Evolutionary conservation across 2,888 invertebrate genomes (phyloP).

Genomic region (Scelioninae gen. 2): DNA sequence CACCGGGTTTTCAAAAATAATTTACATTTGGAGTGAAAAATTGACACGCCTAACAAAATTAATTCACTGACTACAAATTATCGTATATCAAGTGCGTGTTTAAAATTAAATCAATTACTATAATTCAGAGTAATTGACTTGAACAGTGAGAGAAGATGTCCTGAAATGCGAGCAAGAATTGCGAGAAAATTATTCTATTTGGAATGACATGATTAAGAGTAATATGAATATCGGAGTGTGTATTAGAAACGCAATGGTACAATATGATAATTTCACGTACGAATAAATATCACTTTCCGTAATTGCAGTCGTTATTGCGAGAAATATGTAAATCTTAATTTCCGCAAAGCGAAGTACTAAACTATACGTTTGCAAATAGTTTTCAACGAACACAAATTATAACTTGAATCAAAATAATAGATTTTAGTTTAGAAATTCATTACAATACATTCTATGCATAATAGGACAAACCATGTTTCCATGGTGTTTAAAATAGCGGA

Average conservation of each 20-base stretch:
- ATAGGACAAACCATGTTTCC: too few species aligned
- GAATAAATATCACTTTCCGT: slow-evolving; percentile 11
- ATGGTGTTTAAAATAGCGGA: too few species aligned
- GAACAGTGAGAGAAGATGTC: slow-evolving; percentile 31
- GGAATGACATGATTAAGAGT: slow-evolving; percentile 45
- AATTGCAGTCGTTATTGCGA: background rate
- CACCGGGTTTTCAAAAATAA: too few species aligned
- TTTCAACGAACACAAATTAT: too few species aligned
- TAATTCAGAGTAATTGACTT: slow-evolving; percentile 46
- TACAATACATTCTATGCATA: too few species aligned
- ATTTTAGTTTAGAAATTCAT: background rate
- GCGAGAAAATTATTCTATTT: slow-evolving; percentile 46
- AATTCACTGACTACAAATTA: background rate
- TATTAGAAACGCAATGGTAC: slow-evolving; percentile 34
- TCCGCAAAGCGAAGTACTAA: too few species aligned
- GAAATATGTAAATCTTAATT: too few species aligned
- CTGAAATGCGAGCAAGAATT: slow-evolving; percentile 37
- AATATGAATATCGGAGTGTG: slow-evolving; percentile 27
- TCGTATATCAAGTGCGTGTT: slow-evolving; percentile 21
- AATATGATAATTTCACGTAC: slow-evolving; percentile 7
- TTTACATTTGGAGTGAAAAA: too few species aligned
- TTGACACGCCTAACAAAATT: background rate
- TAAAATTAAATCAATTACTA: slow-evolving; percentile 42
- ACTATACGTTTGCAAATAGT: too few species aligned
- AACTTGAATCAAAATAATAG: too few species aligned